Evolutionary conservation across 2,888 invertebrate genomes (phyloP).

Genomic region (Drosophila neotestacea): DNA sequence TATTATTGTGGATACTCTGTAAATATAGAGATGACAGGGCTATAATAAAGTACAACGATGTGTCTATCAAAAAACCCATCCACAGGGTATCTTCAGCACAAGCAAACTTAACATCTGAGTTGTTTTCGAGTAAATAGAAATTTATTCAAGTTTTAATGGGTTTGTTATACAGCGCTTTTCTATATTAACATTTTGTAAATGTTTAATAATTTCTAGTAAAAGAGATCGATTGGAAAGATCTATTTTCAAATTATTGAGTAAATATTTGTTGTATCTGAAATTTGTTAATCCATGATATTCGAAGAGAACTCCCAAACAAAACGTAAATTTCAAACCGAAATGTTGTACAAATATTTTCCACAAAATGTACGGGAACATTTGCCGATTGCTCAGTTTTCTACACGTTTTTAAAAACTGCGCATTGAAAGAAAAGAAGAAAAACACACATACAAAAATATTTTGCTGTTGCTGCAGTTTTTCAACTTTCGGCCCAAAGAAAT

Average conservation of each 20-base stretch:
- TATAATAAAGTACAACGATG: no score
- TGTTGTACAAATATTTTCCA: conserved; percentile 28
- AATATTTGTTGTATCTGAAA: conserved; percentile 20
- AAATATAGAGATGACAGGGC: no score
- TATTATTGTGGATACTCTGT: conserved; percentile 6
- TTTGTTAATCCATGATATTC: conserved; percentile 14
- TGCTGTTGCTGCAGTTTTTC: conserved; percentile 63
- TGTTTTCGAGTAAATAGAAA: not conserved
- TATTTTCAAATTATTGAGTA: conserved; percentile 3
- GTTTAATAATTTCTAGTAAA: not conserved
- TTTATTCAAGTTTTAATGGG: not conserved
- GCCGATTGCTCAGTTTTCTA: conserved; percentile 8
- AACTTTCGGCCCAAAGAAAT: conserved; percentile 53
- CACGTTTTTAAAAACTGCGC: conserved; percentile 48
- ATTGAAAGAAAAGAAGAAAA: conserved; percentile 26
- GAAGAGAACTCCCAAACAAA: conserved; percentile 17
- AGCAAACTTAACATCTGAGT: not conserved
- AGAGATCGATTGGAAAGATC: conserved; percentile 9
- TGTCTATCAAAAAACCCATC: no score
- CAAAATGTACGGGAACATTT: conserved; percentile 20
- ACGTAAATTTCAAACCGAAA: conserved; percentile 30
- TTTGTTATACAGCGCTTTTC: conserved; percentile 10
- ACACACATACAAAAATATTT: conserved; percentile 21
- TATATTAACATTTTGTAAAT: conserved; percentile 12
- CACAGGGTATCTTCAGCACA: no score